Conservation (phyloP, 2,113 vertebrate species). For the Taxidea taxus region DNA sequence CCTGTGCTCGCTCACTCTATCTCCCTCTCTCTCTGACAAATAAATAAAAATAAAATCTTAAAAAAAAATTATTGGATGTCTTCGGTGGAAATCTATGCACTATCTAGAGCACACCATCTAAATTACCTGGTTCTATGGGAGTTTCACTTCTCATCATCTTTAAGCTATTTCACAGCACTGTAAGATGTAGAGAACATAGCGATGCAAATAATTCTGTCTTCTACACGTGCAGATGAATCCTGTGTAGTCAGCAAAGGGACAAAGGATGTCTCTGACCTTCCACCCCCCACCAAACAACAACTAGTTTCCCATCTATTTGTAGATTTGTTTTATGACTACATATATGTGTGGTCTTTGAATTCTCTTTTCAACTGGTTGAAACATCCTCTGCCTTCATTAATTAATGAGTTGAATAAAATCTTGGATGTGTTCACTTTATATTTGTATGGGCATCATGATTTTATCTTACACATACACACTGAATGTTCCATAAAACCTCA, state of each 20-base stretch:
- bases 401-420: constrained; percentile 21
- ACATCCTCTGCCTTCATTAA: neutral
- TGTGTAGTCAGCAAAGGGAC: neutral
- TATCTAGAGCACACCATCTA: neutral
- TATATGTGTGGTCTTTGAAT: neutral
- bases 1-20: no score
- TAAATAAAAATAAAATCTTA: no score
- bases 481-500: neutral
- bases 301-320: neutral
- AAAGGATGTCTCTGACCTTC: neutral
- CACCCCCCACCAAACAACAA: neutral
- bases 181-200: neutral
- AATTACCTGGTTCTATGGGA: neutral
- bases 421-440: neutral
- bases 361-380: neutral
- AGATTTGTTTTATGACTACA: neutral
- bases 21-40: no score
- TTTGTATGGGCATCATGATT: neutral
- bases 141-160: neutral
- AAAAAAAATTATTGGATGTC: neutral
- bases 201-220: constrained; percentile 8
- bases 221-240: neutral
- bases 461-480: neutral
- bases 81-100: neutral
- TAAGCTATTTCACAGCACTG: neutral